Evolutionary conservation across 2,888 invertebrate species (phyloP), one percentile per base, ranked within the genome.

Genomic region (Ophonus ardosiacus): DNA sequence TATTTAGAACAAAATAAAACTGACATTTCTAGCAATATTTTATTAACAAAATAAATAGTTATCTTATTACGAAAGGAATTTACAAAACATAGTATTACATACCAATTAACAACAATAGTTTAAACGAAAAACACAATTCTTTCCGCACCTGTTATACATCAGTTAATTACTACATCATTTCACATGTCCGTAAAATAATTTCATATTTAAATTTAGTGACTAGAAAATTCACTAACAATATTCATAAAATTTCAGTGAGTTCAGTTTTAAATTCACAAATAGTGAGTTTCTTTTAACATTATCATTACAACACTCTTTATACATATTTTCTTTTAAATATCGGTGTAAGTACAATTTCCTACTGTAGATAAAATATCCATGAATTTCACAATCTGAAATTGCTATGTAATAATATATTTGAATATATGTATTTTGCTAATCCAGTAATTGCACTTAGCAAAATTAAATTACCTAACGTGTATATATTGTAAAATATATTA

Each of bases 81-180:
- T 80, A 79, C 68, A 85, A 85, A 85, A 85, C 85, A 85, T 85
- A 85, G 71, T 85, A 85, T 85, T 85, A 85, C 85, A 85, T 85
- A 85, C 80, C 85, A 85, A 85, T 85, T 85, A 85, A 85, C 80
- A 85, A 85, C 78, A 63, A 78, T 84, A 63, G 51, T 65, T 84
- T 78, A 51, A 84, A 76, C 63, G 84, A 63, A 84, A 83, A 78
- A 78, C 57, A 74, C 21, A 57, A 56, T 78, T 57, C 78, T 78
- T 78, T 78, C 78, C 31, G 31, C 78, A 56, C 78, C 71, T 82
- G 68, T 21, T 82, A 61, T 59, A 61, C 38, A 79, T 81, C 51
- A 40, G 21, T 81, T 81, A 81, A 65, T 65, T 21, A 17, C 74
- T 74, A 83, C 31, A 61, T 83, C 74, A 83, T 83, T 83, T 74